These are phyloP conservation scores for Coluber constrictor DNA, from an alignment of 2,797 vertebrate species.

Conservation along the genomic window DNA sequence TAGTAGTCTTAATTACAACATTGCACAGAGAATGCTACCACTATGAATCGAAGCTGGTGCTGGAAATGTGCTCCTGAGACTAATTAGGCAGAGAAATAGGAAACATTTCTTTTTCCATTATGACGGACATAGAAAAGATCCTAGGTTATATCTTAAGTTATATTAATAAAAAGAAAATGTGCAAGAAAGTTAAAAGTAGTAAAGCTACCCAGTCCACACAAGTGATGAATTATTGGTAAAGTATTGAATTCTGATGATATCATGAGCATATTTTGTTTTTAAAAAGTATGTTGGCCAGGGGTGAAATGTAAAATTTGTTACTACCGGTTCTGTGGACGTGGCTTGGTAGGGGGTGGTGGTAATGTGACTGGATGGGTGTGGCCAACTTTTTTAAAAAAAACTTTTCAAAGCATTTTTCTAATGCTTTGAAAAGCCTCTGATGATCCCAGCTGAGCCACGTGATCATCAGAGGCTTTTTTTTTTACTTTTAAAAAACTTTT, in stretches of 20 bases:
- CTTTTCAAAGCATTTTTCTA: no score
- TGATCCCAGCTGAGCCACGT: no score
- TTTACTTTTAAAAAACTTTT: no score
- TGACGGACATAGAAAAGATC: conserved; percentile 13
- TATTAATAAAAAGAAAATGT: background rate
- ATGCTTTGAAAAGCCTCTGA: no score
- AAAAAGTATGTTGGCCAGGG: background rate
- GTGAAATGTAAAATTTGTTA: no score
- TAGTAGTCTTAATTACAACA: conserved; percentile 65
- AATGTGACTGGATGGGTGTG: no score
- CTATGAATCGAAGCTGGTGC: conserved; percentile 56
- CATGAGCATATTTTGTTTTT: background rate
- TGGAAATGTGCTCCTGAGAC: conserved; percentile 60
- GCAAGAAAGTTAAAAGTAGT: background rate
- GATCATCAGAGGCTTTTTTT: no score
- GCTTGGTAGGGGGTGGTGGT: no score
- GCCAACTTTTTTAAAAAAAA: no score
- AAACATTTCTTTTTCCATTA: conserved; percentile 30
- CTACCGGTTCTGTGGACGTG: no score
- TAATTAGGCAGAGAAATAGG: conserved; percentile 54
- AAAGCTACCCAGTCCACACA: background rate
- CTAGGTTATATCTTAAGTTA: background rate
- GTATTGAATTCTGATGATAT: background rate
- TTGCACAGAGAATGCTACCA: conserved; percentile 46
- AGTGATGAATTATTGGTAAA: background rate